phyloP scores from a whole-genome alignment of 1,140 invertebrate species.

The Rhagoletis pomonella region DNA sequence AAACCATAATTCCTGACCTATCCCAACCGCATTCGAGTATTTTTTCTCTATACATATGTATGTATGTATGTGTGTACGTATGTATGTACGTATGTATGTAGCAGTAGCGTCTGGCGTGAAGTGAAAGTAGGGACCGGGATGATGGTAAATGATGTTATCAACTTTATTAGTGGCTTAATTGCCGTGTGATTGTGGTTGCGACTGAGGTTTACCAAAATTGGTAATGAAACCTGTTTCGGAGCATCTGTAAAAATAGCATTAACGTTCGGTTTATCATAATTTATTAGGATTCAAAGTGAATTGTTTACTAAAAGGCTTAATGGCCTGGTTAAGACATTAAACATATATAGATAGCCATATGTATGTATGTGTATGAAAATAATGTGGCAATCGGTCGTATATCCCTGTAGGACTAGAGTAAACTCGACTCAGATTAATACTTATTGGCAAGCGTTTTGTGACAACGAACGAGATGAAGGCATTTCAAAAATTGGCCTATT shows the following conservation, averaged over 20 bases:
- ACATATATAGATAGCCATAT: not conserved
- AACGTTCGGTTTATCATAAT: constrained; percentile 7
- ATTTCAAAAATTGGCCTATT: no score
- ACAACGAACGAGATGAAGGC: no score
- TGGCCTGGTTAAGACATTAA: constrained; percentile 48
- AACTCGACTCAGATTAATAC: no score
- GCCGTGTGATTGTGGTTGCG: constrained; percentile 53
- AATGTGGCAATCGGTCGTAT: no score
- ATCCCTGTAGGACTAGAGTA: no score
- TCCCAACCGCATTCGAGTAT: not conserved
- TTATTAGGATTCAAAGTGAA: constrained; percentile 50
- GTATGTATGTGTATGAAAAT: not conserved
- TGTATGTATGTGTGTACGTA: not conserved
- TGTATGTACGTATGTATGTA: not conserved
- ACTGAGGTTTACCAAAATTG: constrained; percentile 27
- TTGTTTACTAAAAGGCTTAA: constrained; percentile 46
- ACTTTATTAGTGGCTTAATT: constrained; percentile 55
- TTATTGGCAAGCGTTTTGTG: no score
- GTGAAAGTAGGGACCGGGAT: not conserved
- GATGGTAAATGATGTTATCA: constrained; percentile 33
- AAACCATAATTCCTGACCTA: constrained; percentile 52
- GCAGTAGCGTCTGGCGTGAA: not conserved
- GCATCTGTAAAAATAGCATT: not conserved
- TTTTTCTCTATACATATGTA: not conserved
- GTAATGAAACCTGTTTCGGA: not conserved